phyloP scores from a whole-genome alignment of 2,888 invertebrate genomes.

The Hylaea fasciaria region DNA sequence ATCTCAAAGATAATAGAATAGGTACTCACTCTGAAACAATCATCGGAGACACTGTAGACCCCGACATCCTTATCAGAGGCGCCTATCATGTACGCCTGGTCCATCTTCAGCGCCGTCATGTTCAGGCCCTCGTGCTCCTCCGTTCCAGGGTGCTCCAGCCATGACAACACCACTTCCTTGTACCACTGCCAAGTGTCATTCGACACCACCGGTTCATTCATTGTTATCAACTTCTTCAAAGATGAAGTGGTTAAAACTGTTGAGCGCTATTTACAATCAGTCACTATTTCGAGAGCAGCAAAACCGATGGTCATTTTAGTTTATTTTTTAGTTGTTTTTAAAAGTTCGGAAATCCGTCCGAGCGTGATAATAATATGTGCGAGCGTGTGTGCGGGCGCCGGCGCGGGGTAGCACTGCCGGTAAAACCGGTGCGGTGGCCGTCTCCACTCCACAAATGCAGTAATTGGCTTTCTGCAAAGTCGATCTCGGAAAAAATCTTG shows the following conservation, averaged over 20 bases:
- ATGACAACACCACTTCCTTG: constrained; percentile 75
- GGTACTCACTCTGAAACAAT: constrained; percentile 88
- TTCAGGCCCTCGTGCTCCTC: constrained; percentile 81
- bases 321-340: constrained; percentile 33
- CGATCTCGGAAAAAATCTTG: constrained; percentile 59
- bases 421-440: constrained; percentile 51
- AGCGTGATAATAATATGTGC: constrained; percentile 7
- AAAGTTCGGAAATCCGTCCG: constrained; percentile 28
- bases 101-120: constrained; percentile 85
- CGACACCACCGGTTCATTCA: constrained; percentile 66
- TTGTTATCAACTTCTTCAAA: constrained; percentile 49
- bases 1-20: background rate
- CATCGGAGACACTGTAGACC: constrained; percentile 88
- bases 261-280: constrained; percentile 20
- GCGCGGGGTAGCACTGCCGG: constrained; percentile 48
- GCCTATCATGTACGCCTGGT: constrained; percentile 87
- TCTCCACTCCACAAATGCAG: constrained; percentile 40
- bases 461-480: constrained; percentile 69
- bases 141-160: constrained; percentile 85
- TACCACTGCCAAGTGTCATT: constrained; percentile 76
- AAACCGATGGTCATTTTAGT: constrained; percentile 44
- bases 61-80: constrained; percentile 70
- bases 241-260: constrained; percentile 49
- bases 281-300: constrained; percentile 18
- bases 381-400: constrained; percentile 44